Base-by-base conservation (phyloP, 2,888 invertebrate genomes). In the Molorchus minor region DNA sequence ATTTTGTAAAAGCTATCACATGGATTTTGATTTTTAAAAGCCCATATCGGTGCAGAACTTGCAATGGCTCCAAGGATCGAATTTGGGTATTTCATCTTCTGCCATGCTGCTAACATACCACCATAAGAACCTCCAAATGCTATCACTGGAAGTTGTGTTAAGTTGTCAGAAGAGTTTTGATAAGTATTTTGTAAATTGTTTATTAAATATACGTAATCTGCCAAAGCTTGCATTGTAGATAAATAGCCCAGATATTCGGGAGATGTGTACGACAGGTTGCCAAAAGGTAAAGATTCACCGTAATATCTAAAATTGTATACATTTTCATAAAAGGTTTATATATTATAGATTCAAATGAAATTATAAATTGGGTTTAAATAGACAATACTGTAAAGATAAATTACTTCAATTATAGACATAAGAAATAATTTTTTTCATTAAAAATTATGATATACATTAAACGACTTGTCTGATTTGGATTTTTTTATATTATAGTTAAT, bases 21-120 rank as follows among this genome's bases (percentile, higher is more conserved):
- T 0, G 90, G 86, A 1, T 90, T 89, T 76, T 94, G 81, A 21
- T 88, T 92, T 1, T 87, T 83, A 79, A 94, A 98, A 83, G 92
- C 94, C 81, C 90, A 88, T 69, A 96, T 87, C 0, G 95, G 98
- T 0, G 96, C 98, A 13, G 95, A 98, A 1, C 93, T 89, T 2
- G 98, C 96, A 61, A 98, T 87, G 0, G 98, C 91, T 0, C 98
- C 98, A 20, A 84, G 82, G 4, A 96, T 88, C 21, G 93, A 76
- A 75, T 95, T 92, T 0, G 98, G 98, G 82, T 98, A 98, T 81
- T 98, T 98, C 80, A 96, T 91, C 33, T 98, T 86, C 74, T 98
- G 86, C 93, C 98, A 99, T 0, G 98, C 93, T 0, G 98, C 86
- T 25, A 99, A 81, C 98, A 99, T 98, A 20, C 98, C 98, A 0